Base-by-base conservation (phyloP, 2,888 invertebrate species). In the Salpingus planirostris region DNA sequence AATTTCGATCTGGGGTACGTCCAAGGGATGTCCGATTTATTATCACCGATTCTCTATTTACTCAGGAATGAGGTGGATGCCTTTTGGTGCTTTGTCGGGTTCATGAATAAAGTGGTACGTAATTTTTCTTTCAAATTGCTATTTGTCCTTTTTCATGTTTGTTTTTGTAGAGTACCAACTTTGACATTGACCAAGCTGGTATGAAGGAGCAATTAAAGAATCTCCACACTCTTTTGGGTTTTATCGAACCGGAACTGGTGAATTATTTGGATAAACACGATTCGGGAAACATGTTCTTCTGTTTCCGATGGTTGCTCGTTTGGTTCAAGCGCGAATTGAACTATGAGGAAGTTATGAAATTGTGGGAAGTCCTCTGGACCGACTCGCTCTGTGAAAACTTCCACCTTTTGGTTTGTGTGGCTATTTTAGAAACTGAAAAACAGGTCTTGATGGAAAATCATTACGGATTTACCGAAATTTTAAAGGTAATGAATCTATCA, bases 51-150 rank as follows among this genome's bases (percentile, higher is more conserved):
- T 50, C 67, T 97, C 31, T 77, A 84, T 55, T 72, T 96, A 25
- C 73, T 95, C 70, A 80, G 84, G 43, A 84, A 91, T 57, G 98
- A 98, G 65, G 89, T 90, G 2, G 95, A 97, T 60, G 83, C 92
- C 0, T 98, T 98, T 68, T 98, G 98, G 98, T 93, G 95, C 65
- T 98, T 98, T 61, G 93, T 89, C 21, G 95, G 95, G 5, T 90
- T 96, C 52, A 97, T 98, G 93, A 82, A 96, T 37, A 80, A 80
- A 70, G 84, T 97, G 62, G 91, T 90, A 62, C 18, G 18, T 18
- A 18, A 8, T 18, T 18, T 5, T 18, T 5, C 8, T 18, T 8
- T 18, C 8, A 8, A 18, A 18, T 18, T 6, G 18, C 8, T 6
- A 18, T 18, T 18, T 18, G 18, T 18, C 8, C 5, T 18, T 18